Base-by-base conservation (phyloP, 2,113 vertebrate genomes). In the Thoracochromis brauschi region DNA sequence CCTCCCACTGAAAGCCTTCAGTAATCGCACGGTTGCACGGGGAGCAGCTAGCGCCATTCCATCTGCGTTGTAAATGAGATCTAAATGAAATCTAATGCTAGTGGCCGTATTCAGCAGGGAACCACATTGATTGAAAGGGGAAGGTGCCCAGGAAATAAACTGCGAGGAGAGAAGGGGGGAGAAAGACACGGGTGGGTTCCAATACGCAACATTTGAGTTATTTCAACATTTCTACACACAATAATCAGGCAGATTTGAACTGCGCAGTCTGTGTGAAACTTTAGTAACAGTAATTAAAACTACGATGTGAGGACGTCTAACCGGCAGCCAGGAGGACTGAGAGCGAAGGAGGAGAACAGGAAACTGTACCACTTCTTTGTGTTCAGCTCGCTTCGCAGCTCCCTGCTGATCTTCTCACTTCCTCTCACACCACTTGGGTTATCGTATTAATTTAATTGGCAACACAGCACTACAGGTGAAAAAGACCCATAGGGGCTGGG, bases 1-100 rank as follows among this genome's bases (percentile, higher is more conserved):
- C 87, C 86, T 91, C 86, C 85, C 90, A 84, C 90, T 86, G 88
- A 92, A 92, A 91, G 88, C 83, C 82, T 83, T 88, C 91, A 83
- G 90, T 91, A 93, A 94, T 94, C 92, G 82, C 88, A 91, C 19
- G 84, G 88, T 84, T 85, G 90, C 89, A 81, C 2, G 29, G 92
- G 89, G 93, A 93, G 90, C 84, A 49, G 88, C 92, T 82, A 13
- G 90, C 86, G 33, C 85, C 90, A n/a, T 82, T 93, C 92, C 92
- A 92, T 94, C 91, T 92, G 91, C 38, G 93, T 88, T 82, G 91
- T 84, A 94, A 95, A 94, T 93, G 89, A 94, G 93, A 91, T 93
- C 90, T 89, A 94, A 94, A 92, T 93, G 92, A 90, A 95, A 95
- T 94, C 85, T 90, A 93, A 95, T 87, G 90, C 88, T 42, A 38